Conservation (phyloP, 1,140 invertebrate species). For the Scaptomyza graminum region DNA sequence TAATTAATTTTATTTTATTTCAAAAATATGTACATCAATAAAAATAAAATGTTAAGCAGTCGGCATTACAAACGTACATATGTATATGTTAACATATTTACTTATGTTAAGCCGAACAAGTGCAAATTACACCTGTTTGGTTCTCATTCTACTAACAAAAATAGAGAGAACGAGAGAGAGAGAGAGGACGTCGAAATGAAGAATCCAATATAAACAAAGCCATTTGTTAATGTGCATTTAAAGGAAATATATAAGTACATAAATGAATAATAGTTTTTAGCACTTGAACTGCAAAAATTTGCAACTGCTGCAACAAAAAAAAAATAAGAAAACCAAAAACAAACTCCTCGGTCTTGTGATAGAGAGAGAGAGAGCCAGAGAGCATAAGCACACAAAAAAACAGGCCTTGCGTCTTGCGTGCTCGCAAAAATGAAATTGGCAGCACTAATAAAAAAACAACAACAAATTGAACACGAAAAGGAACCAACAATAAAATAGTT, state of each 20-base stretch:
- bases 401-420: constrained; percentile 8
- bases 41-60: no score
- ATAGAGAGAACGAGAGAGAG: no score
- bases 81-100: no score
- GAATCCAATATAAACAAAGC: no score
- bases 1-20: no score
- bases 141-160: constrained; percentile 6
- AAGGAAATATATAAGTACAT: background rate
- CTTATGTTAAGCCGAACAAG: background rate
- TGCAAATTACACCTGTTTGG: constrained; percentile 39
- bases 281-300: constrained; percentile 11
- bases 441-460: constrained; percentile 39
- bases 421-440: constrained; percentile 30
- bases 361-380: constrained; percentile 3
- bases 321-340: constrained; percentile 23
- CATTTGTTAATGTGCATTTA: no score
- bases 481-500: constrained; percentile 40
- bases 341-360: constrained; percentile 10
- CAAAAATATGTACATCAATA: no score
- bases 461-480: constrained; percentile 47
- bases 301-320: constrained; percentile 8
- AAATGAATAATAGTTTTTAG: background rate
- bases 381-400: constrained; percentile 11
- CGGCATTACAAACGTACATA: no score
- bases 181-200: no score